Percentiles rank a stretch among this genome's conserved stretches.
phyloP scores from a whole-genome alignment of 1,140 invertebrate genomes.

The Tetraneura akinire region DNA sequence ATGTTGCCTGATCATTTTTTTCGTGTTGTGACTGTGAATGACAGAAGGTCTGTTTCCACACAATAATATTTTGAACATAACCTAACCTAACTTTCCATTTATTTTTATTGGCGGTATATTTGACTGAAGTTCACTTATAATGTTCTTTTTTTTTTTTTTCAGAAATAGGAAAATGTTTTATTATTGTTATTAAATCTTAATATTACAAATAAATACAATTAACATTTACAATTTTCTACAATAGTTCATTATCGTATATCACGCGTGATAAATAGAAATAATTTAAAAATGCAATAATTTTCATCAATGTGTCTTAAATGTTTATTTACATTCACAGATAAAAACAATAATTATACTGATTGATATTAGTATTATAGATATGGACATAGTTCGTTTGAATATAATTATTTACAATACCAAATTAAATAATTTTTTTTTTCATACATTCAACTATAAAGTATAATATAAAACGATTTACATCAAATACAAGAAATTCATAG shows the following conservation, averaged over 20 bases:
- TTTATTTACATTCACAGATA: slow-evolving; percentile 24
- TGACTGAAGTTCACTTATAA: too few relatives aligned
- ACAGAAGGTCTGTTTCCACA: too few relatives aligned
- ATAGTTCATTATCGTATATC: too few relatives aligned
- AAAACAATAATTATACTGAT: slow-evolving; percentile 12
- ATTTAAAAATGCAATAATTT: not conserved
- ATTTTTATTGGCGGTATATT: too few relatives aligned
- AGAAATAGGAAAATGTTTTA: too few relatives aligned
- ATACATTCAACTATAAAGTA: not conserved
- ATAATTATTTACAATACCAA: not conserved
- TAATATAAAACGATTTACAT: not conserved
- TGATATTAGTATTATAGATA: slow-evolving; percentile 33
- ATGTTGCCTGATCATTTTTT: too few relatives aligned
- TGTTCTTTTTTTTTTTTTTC: too few relatives aligned
- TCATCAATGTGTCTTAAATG: not conserved
- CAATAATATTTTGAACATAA: too few relatives aligned
- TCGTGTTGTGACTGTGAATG: too few relatives aligned
- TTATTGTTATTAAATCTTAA: too few relatives aligned
- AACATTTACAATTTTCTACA: not conserved
- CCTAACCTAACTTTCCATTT: too few relatives aligned
- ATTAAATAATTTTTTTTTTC: not conserved
- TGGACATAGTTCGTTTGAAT: slow-evolving; percentile 17
- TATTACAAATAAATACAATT: too few relatives aligned
- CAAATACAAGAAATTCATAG: not conserved
- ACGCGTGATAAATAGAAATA: not conserved